Conservation (phyloP, 2,113 vertebrate species). For the Eurypyga helias region DNA sequence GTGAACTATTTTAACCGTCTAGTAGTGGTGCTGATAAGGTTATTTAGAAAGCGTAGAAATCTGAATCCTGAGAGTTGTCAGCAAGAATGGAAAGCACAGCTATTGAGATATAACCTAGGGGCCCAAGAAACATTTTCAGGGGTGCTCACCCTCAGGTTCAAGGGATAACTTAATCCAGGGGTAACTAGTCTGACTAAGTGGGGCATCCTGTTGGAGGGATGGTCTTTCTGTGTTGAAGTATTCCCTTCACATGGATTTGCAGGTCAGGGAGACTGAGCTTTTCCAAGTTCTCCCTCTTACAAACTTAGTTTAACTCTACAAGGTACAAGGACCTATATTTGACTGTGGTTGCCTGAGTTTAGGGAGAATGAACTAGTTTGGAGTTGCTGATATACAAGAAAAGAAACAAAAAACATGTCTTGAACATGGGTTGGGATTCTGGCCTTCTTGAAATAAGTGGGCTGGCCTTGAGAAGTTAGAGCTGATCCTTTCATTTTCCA, state of each 20-base stretch:
- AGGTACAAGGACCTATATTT: not conserved
- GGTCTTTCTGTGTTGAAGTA: not conserved
- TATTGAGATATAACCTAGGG: not conserved
- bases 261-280: not conserved
- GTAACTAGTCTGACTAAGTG: not conserved
- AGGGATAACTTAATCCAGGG: not conserved
- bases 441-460: not conserved
- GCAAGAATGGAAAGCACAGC: not conserved
- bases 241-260: not conserved
- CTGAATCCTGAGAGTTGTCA: not conserved
- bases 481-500: not conserved
- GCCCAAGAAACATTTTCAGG: not conserved
- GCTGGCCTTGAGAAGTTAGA: not conserved
- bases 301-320: not conserved
- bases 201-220: not conserved
- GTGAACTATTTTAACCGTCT: not conserved
- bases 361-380: not conserved
- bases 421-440: not conserved
- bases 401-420: not conserved
- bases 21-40: not conserved
- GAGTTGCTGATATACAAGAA: not conserved
- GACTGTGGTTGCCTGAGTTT: not conserved
- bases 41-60: not conserved
- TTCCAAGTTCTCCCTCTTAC: not conserved
- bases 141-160: not conserved